phyloP scores from a whole-genome alignment of 2,113 vertebrate genomes.

The Myiozetetes cayanensis region DNA sequence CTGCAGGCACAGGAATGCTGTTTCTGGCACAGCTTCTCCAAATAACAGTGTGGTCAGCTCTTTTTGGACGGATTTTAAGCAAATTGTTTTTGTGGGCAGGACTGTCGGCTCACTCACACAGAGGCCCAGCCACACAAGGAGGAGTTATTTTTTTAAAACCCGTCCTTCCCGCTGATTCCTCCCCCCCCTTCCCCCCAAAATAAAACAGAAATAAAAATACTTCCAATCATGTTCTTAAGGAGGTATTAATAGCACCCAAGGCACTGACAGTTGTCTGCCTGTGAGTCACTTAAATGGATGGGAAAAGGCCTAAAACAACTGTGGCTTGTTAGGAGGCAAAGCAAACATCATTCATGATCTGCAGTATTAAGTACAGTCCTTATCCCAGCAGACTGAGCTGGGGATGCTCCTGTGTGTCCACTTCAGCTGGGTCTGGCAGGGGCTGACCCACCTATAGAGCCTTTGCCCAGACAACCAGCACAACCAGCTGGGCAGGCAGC shows the following conservation, averaged over 20 bases:
- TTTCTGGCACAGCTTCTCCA: slow-evolving; percentile 36
- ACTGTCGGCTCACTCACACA: background rate
- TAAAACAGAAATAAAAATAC: background rate
- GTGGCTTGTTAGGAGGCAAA: background rate
- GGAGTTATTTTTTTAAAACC: slow-evolving; percentile 1
- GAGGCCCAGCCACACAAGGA: background rate
- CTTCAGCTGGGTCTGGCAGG: background rate
- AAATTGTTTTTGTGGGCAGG: background rate
- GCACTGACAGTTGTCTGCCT: background rate
- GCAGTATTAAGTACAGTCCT: background rate
- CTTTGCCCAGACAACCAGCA: background rate
- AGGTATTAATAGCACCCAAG: slow-evolving; percentile 49
- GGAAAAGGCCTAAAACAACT: background rate
- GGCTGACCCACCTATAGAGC: background rate
- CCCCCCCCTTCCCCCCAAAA: background rate
- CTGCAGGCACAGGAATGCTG: slow-evolving; percentile 24
- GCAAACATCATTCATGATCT: accelerated
- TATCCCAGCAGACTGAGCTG: accelerated
- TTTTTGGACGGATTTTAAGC: slow-evolving; percentile 54
- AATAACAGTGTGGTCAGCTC: slow-evolving; percentile 37
- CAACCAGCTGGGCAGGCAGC: background rate
- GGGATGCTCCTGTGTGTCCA: background rate
- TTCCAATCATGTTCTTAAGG: background rate
- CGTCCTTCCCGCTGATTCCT: background rate
- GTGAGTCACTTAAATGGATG: background rate